These are phyloP conservation scores for Macrosoma leucophasiata DNA, from an alignment of 2,888 invertebrate species.

Conservation along the genomic window DNA sequence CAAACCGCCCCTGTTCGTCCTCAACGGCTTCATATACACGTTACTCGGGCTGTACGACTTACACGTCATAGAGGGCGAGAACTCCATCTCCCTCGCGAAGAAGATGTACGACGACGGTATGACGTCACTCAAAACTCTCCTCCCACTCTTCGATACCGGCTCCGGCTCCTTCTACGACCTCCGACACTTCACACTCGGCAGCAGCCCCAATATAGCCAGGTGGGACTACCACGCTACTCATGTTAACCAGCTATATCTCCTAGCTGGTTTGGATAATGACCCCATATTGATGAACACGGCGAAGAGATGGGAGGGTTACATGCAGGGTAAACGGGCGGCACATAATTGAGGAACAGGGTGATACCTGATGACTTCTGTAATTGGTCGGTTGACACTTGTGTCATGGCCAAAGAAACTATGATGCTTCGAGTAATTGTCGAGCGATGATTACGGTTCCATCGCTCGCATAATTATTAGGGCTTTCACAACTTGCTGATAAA, in stretches of 20 bases:
- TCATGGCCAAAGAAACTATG: neutral
- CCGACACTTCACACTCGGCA: slow-evolving; percentile 91
- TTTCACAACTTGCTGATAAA: neutral
- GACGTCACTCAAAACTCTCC: slow-evolving; percentile 88
- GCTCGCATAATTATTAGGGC: neutral
- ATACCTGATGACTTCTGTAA: neutral
- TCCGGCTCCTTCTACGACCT: slow-evolving; percentile 97
- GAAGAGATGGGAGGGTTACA: slow-evolving; percentile 95
- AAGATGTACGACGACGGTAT: slow-evolving; percentile 89
- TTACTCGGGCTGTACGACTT: slow-evolving; percentile 96
- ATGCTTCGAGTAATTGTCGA: neutral
- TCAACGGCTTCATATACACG: slow-evolving; percentile 99
- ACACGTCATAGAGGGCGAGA: slow-evolving; percentile 84
- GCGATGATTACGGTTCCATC: neutral
- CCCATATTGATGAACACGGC: slow-evolving; percentile 89
- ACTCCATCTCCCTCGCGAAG: slow-evolving; percentile 82
- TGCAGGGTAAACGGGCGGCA: slow-evolving; percentile 94
- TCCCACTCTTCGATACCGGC: slow-evolving; percentile 95
- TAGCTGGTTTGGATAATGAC: slow-evolving; percentile 90
- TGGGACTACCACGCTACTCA: slow-evolving; percentile 99
- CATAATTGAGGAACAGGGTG: slow-evolving; percentile 89
- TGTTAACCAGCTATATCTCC: slow-evolving; percentile 93
- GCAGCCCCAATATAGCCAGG: slow-evolving; percentile 94
- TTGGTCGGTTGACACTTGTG: neutral
- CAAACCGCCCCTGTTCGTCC: slow-evolving; percentile 93